phyloP scores from a whole-genome alignment of 2,113 vertebrate species.

The Oreotrochilus melanogaster region DNA sequence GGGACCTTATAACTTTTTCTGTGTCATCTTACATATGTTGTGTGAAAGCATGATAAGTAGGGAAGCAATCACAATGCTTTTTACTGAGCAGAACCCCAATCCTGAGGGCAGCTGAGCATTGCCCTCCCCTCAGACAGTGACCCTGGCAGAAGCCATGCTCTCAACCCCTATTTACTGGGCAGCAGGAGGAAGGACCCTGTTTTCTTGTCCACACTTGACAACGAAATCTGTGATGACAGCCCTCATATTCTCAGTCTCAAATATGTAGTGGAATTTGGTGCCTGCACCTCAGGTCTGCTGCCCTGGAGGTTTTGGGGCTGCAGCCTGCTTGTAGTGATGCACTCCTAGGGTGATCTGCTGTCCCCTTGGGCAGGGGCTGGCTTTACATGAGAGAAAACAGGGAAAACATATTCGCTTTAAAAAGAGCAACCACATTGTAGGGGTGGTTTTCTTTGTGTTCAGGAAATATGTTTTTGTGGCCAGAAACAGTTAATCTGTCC shows the following conservation, averaged over 20 bases:
- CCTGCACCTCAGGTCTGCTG: background rate
- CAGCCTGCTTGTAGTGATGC: background rate
- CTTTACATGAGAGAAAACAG: background rate
- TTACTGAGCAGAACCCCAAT: background rate
- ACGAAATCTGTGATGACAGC: background rate
- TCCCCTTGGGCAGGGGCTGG: background rate
- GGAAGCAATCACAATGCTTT: background rate
- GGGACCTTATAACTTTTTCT: background rate
- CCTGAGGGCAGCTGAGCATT: background rate
- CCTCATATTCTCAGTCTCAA: background rate
- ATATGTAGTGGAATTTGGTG: background rate
- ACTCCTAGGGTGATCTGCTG: background rate
- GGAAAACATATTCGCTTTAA: background rate
- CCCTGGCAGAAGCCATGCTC: background rate
- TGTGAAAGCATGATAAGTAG: background rate
- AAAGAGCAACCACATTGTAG: background rate
- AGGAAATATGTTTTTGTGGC: background rate
- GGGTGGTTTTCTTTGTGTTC: background rate
- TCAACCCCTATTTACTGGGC: background rate
- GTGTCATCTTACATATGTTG: background rate
- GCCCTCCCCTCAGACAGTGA: background rate
- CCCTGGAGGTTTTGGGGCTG: background rate
- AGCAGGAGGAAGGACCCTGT: background rate
- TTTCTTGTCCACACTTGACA: background rate
- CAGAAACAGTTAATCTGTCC: background rate